A percentile compares a stretch with the other conserved stretches of the same genome.
phyloP scores from a whole-genome alignment of 2,888 invertebrate genomes.

The Hyposoter didymator region DNA sequence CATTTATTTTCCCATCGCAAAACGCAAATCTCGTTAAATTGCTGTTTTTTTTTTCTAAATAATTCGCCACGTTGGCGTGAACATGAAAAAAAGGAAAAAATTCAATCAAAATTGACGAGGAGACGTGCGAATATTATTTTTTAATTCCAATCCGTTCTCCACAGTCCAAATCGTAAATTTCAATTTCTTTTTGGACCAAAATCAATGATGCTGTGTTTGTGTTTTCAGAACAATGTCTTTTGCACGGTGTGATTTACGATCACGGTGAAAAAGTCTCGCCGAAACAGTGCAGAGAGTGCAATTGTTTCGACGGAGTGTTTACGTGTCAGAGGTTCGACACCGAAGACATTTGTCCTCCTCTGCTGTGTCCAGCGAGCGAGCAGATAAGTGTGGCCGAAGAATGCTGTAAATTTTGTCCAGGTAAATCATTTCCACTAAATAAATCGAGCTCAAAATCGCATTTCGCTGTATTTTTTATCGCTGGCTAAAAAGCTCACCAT shows the following conservation, averaged over 20 bases:
- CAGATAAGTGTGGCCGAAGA: slow-evolving; percentile 93
- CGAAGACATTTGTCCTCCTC: slow-evolving; percentile 90
- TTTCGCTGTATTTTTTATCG: background rate
- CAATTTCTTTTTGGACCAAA: background rate
- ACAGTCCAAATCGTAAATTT: background rate
- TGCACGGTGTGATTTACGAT: slow-evolving; percentile 89
- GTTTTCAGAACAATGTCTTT: slow-evolving; percentile 89
- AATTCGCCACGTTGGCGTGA: background rate
- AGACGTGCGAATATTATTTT: background rate
- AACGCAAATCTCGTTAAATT: background rate
- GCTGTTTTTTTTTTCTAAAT: background rate
- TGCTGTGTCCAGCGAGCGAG: slow-evolving; percentile 91
- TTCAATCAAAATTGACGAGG: background rate
- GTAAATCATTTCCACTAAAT: slow-evolving; percentile 83
- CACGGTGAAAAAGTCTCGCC: slow-evolving; percentile 92
- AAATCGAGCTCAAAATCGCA: background rate
- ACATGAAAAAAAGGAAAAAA: background rate
- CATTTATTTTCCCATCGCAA: slow-evolving; percentile 7
- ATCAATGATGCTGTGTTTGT: background rate
- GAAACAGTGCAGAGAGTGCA: slow-evolving; percentile 92
- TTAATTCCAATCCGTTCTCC: background rate
- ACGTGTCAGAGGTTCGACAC: slow-evolving; percentile 91
- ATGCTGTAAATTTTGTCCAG: slow-evolving; percentile 96
- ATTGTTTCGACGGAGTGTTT: slow-evolving; percentile 93
- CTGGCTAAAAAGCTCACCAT: background rate